Evolutionary conservation across 1,140 invertebrate genomes (phyloP).

Genomic region (Oncopodura yosiiana): DNA sequence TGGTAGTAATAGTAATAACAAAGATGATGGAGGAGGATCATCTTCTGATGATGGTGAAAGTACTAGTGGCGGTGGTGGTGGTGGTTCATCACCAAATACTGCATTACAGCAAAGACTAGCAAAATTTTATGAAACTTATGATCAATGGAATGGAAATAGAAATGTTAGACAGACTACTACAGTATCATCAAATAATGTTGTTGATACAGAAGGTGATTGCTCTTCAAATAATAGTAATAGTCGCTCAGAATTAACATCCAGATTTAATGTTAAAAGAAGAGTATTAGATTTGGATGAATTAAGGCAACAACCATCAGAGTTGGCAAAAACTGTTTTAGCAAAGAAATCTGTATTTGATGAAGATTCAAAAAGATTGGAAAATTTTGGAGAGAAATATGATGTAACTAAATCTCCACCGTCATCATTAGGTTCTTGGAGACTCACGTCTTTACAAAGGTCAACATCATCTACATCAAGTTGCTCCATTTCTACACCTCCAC

Average conservation of each 20-base stretch:
- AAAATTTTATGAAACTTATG: constrained; percentile 81
- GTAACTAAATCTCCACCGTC: constrained; percentile 54
- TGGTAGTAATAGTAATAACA: background rate
- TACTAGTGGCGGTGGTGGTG: background rate
- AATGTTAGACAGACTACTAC: background rate
- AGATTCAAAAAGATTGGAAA: constrained; percentile 83
- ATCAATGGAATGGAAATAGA: constrained; percentile 69
- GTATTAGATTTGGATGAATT: constrained; percentile 56
- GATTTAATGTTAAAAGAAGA: constrained; percentile 48
- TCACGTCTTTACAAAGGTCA: constrained; percentile 8
- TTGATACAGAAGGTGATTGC: background rate
- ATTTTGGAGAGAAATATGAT: constrained; percentile 71
- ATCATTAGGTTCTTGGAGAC: constrained; percentile 7
- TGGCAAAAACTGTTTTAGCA: constrained; percentile 80
- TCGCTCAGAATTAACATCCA: constrained; percentile 1
- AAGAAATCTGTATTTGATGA: constrained; percentile 92
- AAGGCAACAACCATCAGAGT: constrained; percentile 75
- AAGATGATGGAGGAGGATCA: background rate
- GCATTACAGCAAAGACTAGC: constrained; percentile 76
- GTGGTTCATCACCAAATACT: constrained; percentile 37
- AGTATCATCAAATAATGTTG: constrained; percentile 6
- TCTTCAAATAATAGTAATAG: constrained; percentile 35
- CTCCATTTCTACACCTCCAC: too few species aligned
- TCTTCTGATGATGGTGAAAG: background rate
- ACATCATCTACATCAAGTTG: constrained; percentile 20